Percentiles rank a stretch among this genome's conserved stretches.
Conservation (phyloP, 2,113 vertebrate genomes). For the Pelmatolapia mariae region DNA sequence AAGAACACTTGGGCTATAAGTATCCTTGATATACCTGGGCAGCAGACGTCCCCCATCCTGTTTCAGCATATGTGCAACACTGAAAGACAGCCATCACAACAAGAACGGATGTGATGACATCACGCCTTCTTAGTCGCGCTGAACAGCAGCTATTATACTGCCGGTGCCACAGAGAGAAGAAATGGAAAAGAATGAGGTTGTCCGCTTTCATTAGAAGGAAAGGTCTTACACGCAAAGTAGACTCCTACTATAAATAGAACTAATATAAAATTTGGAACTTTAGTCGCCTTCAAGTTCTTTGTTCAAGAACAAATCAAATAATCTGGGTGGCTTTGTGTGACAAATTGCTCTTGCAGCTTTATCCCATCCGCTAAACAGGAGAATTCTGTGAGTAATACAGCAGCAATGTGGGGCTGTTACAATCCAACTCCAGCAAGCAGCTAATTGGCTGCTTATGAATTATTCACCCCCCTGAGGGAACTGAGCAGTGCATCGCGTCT, state of each 20-base stretch:
- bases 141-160: background rate
- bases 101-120: background rate
- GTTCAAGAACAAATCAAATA: background rate
- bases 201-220: background rate
- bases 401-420: background rate
- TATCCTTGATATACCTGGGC: background rate
- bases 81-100: background rate
- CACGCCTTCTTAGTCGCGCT: background rate
- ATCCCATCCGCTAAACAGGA: background rate
- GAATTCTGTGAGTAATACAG: conserved; percentile 4
- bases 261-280: background rate
- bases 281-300: background rate
- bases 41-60: background rate
- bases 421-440: background rate
- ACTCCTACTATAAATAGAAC: background rate
- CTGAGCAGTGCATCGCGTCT: background rate
- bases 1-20: background rate
- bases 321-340: background rate
- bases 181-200: background rate
- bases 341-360: background rate
- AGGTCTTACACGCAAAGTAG: background rate
- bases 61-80: background rate
- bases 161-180: background rate
- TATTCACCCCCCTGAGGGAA: conserved; percentile 2
- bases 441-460: conserved; percentile 39